Base-by-base conservation (phyloP, 2,888 invertebrate species). In the Eupeodes luniger region DNA sequence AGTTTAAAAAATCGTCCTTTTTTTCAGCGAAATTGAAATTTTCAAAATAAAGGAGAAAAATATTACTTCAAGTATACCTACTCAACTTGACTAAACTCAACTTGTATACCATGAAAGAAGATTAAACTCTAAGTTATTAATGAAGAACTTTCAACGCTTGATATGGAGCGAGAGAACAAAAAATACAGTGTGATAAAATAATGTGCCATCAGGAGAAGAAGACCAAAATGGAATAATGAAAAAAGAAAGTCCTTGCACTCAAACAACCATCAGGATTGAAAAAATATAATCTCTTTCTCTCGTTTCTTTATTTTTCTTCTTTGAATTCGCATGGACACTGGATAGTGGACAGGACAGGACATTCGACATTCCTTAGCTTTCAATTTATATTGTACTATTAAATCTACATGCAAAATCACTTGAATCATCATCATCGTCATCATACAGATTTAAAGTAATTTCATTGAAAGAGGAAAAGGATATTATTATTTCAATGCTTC, bases 111-210 rank as follows among this genome's bases (percentile, higher is more conserved):
- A 84, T 74, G 77, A 69, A 78, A 88, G 88, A 85, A 88, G 84
- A 88, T 88, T 88, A 88, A 88, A 88, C 77, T 81, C 81, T 88
- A 79, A 88, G 81, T 88, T 88, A 88, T 88, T 88, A 88, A 88
- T 88, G 88, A 85, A 85, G 74, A 84, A 77, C 78, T 59, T 77
- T 83, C 11, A 40, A 51, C 5, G 14, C 19, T 27, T n/a, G 47
- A 14, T 4, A 69, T 69, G 34, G 36, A 16, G 4, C 27, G 44
- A 27, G 3, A 59, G 5, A 14, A n/a, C 11, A 44, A 57, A n/a
- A 16, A 27, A 12, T 49, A 5, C 49, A 40, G 51, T 72, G 40
- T 57, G 44, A 27, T 44, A 19, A 66, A 49, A 19, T 49, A 47
- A 62, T 66, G 27, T 66, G 14, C 14, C 34, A 10, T 7, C 36